Evolutionary conservation across 35 echinoderm and acorn worm genomes (phyloP), one percentile per base, ranked within the genome.

Genomic region (Ptychodera flava): DNA sequence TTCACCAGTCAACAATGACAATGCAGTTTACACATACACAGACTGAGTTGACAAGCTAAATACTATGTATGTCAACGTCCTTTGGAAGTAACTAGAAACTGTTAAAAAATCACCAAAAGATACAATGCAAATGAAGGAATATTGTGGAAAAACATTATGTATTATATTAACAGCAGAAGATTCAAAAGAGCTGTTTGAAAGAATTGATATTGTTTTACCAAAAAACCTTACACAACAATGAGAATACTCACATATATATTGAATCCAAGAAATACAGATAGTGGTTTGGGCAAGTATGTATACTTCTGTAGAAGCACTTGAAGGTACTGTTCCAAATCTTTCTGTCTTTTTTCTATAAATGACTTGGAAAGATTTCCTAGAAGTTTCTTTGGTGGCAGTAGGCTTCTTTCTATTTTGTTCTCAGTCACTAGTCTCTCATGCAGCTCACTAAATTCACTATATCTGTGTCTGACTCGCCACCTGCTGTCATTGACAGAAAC

Each of bases 221-320:
- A n/a, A n/a, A n/a, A n/a, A n/a, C n/a, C n/a, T n/a, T n/a, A n/a
- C n/a, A n/a, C n/a, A n/a, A n/a, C n/a, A n/a, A n/a, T n/a, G n/a
- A n/a, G n/a, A n/a, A 82, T 87, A 92, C 92, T 94, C 79, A 94
- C 95, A 92, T 98, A 98, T 31, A 94, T 98, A 92, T 98, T 92
- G 90, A 94, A 98, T 38, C 93, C 95, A 14, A 98, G 88, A 78
- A 97, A 98, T 12, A 88, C 86, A 76, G 93, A 37, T 1, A 98
- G 22, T 0, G 92, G 92, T 37, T 87, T 92, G 1, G 92, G 90
- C 35, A 98, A 80, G 1, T 88, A 76, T 28, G 36, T 29, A 31
- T 90, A 94, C 16, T 85, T 79, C 14, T 94, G 85, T n/a, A 97
- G 22, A 29, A 94, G 80, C 36, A 77, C 92, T 78, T 94, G 92